Percentiles rank a stretch among this genome's conserved stretches.
phyloP scores from a whole-genome alignment of 2,797 vertebrate genomes.

The Sebastes matsubarae region DNA sequence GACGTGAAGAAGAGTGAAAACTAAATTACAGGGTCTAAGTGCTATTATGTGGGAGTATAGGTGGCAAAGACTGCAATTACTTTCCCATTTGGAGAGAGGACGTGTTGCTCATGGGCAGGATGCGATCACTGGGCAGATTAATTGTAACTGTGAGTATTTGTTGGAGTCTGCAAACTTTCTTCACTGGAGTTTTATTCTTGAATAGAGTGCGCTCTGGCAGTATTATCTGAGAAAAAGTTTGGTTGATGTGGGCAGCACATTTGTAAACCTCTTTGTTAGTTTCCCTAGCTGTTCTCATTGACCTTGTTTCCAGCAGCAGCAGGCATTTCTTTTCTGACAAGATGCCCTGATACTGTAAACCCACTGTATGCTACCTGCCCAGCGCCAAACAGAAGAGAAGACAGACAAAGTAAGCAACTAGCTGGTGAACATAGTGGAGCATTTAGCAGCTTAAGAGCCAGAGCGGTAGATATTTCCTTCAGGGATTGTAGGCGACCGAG shows the following conservation, averaged over 20 bases:
- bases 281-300: neutral
- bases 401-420: neutral
- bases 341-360: neutral
- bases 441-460: neutral
- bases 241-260: neutral
- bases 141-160: conserved; percentile 76
- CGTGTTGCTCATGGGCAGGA: conserved; percentile 76
- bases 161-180: conserved; percentile 65
- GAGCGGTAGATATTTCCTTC: neutral
- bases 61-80: conserved; percentile 85
- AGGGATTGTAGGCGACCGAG: neutral
- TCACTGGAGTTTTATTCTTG: conserved; percentile 42
- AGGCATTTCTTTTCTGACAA: neutral
- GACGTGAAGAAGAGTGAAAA: conserved; percentile 83
- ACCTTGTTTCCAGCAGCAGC: neutral
- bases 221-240: conserved; percentile 8
- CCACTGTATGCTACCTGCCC: neutral
- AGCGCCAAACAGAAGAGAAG: neutral
- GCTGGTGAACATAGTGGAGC: neutral
- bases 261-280: neutral
- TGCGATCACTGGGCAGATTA: conserved; percentile 81
- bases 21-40: conserved; percentile 84
- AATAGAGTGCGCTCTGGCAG: neutral
- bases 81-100: conserved; percentile 82
- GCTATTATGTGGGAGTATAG: conserved; percentile 85